Evolutionary conservation across 2,113 vertebrate species (phyloP).

Genomic region (Forbesichthys agassizii): DNA sequence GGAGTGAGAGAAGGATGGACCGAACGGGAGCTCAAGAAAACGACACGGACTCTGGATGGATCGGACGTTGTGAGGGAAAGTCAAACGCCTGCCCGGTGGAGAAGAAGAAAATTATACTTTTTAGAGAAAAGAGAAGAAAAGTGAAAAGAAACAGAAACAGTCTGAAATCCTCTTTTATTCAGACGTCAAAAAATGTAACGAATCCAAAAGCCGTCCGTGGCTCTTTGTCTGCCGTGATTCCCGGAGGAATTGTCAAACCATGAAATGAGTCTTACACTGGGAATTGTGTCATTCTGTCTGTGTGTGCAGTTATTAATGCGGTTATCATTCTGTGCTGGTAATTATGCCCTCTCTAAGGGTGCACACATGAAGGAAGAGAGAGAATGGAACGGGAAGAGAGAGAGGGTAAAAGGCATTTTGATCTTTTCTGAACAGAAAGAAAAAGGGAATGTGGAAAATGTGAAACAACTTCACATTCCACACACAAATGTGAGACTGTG

Average conservation of each 20-base stretch:
- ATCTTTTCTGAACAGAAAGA: constrained; percentile 65
- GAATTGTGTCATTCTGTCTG: constrained; percentile 75
- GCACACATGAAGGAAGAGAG: constrained; percentile 50
- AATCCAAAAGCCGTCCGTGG: constrained; percentile 67
- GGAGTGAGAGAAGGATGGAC: constrained; percentile 11
- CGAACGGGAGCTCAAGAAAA: not conserved
- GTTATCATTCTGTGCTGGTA: constrained; percentile 74
- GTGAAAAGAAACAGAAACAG: constrained; percentile 22
- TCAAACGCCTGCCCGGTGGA: not conserved
- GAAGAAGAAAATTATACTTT: not conserved
- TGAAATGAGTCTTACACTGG: constrained; percentile 74
- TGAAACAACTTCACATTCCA: too few relatives aligned
- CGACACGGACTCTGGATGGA: not conserved
- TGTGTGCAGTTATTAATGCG: constrained; percentile 70
- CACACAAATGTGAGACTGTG: too few relatives aligned
- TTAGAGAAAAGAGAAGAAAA: not conserved
- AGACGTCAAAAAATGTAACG: constrained; percentile 43
- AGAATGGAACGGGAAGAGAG: constrained; percentile 13
- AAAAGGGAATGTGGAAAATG: constrained; percentile 17
- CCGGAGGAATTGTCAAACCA: constrained; percentile 75
- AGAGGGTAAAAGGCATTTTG: constrained; percentile 66
- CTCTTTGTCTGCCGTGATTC: constrained; percentile 71
- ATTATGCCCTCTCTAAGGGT: constrained; percentile 72
- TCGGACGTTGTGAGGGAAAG: not conserved
- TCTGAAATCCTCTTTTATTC: constrained; percentile 39